Evolutionary conservation across 2,113 vertebrate genomes (phyloP).

Genomic region (Bothrops jararaca): DNA sequence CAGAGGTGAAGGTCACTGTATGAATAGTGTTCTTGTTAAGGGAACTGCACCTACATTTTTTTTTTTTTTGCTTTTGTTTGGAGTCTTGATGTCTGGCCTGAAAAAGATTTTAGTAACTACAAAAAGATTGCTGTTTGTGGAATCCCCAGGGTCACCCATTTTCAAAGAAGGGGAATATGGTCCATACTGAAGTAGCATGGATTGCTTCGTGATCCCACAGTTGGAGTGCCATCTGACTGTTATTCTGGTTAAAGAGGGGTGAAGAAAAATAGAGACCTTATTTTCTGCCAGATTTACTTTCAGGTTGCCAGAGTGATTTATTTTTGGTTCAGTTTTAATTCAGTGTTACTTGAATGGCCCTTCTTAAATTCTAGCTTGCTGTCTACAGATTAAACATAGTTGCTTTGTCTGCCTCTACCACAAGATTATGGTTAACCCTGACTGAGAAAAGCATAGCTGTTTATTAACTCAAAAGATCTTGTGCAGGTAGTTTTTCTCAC

Average conservation of each 20-base stretch:
- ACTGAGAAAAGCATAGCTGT: neutral
- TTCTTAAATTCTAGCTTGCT: neutral
- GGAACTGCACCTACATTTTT: neutral
- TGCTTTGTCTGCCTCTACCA: neutral
- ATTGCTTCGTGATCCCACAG: neutral
- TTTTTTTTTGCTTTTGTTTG: neutral
- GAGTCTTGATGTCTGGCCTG: neutral
- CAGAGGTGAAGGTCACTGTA: slow-evolving; percentile 23
- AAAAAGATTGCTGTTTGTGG: neutral
- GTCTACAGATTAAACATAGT: neutral
- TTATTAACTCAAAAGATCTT: neutral
- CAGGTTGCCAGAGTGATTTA: neutral
- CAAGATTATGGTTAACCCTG: neutral
- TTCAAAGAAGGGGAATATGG: neutral
- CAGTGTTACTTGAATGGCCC: neutral
- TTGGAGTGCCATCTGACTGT: neutral
- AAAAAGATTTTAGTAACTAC: slow-evolving; percentile 23
- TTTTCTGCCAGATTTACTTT: neutral
- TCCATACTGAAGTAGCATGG: neutral
- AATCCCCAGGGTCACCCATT: neutral
- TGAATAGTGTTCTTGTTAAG: slow-evolving; percentile 32
- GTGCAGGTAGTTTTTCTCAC: neutral
- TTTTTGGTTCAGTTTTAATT: neutral
- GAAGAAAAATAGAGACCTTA: neutral
- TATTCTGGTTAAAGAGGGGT: neutral